A percentile compares a stretch with the other conserved stretches of the same genome.
Conservation (phyloP, 1,140 invertebrate species). For the Papilio xuthus region DNA sequence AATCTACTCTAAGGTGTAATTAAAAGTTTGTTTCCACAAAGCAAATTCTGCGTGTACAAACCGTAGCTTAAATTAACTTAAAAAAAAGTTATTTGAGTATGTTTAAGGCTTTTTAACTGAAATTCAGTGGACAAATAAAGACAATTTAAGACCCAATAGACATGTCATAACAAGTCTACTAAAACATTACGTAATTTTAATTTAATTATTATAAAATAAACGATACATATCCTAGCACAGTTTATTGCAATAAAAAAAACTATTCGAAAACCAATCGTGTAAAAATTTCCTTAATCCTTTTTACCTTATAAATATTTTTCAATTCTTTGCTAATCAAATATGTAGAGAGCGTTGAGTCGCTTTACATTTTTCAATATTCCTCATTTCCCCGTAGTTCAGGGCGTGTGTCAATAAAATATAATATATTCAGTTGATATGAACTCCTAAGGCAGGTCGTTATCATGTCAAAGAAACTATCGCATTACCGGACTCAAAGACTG, state of each 20-base stretch:
- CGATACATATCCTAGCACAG: not conserved
- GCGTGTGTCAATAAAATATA: slow-evolving; percentile 63
- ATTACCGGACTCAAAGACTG: slow-evolving; percentile 74
- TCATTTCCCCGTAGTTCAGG: slow-evolving; percentile 47
- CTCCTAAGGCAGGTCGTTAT: slow-evolving; percentile 69
- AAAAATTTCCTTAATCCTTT: not conserved
- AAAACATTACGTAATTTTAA: slow-evolving; percentile 5
- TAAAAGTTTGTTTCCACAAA: slow-evolving; percentile 65
- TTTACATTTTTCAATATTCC: slow-evolving; percentile 64
- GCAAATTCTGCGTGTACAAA: slow-evolving; percentile 50
- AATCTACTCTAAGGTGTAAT: slow-evolving; percentile 68
- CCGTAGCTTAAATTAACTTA: slow-evolving; percentile 8
- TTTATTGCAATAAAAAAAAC: not conserved
- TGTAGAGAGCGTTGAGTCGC: slow-evolving; percentile 33
- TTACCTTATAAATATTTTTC: slow-evolving; percentile 20
- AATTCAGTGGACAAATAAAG: too few relatives aligned
- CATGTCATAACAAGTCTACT: not conserved
- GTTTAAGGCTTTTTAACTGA: too few relatives aligned
- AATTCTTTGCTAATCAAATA: slow-evolving; percentile 40
- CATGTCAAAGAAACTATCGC: slow-evolving; percentile 79
- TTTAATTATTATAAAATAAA: not conserved
- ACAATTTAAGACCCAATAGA: too few relatives aligned
- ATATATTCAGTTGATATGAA: slow-evolving; percentile 74
- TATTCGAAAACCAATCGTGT: not conserved
- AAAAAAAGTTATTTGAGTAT: not conserved